Percentiles rank a stretch among this genome's conserved stretches.
These are phyloP conservation scores for Erebia palarica DNA, from an alignment of 2,888 invertebrate genomes.

Conservation along the genomic window DNA sequence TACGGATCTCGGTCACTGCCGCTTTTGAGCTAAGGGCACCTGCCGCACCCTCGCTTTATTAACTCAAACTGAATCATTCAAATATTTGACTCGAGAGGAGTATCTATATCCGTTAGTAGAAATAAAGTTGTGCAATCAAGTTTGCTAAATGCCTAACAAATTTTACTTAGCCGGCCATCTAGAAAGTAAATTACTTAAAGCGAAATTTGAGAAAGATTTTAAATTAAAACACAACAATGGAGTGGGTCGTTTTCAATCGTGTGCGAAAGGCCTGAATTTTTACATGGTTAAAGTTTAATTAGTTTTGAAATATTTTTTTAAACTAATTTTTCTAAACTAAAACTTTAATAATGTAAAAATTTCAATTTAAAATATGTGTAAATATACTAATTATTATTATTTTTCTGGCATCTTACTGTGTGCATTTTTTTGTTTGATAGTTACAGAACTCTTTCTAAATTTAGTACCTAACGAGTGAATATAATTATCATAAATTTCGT, in stretches of 20 bases:
- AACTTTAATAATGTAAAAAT: too few relatives aligned
- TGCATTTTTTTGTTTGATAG: background rate
- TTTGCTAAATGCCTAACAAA: background rate
- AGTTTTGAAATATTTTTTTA: too few relatives aligned
- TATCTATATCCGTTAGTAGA: constrained; percentile 3
- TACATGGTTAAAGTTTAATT: too few relatives aligned
- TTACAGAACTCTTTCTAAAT: background rate
- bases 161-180: background rate
- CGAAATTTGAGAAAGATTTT: too few relatives aligned
- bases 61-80: constrained; percentile 33
- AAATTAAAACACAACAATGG: too few relatives aligned
- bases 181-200: too few relatives aligned
- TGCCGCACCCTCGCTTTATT: constrained; percentile 53
- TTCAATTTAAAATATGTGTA: too few relatives aligned
- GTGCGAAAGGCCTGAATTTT: too few relatives aligned
- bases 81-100: constrained; percentile 29
- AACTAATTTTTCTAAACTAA: too few relatives aligned
- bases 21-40: constrained; percentile 62
- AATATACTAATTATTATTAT: too few relatives aligned
- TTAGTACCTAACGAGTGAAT: too few relatives aligned
- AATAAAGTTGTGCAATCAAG: background rate
- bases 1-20: constrained; percentile 80
- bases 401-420: background rate
- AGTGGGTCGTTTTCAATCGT: too few relatives aligned
- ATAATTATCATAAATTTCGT: background rate